Evolutionary conservation across 2,888 invertebrate species (phyloP).

Genomic region (Stenurella melanura): DNA sequence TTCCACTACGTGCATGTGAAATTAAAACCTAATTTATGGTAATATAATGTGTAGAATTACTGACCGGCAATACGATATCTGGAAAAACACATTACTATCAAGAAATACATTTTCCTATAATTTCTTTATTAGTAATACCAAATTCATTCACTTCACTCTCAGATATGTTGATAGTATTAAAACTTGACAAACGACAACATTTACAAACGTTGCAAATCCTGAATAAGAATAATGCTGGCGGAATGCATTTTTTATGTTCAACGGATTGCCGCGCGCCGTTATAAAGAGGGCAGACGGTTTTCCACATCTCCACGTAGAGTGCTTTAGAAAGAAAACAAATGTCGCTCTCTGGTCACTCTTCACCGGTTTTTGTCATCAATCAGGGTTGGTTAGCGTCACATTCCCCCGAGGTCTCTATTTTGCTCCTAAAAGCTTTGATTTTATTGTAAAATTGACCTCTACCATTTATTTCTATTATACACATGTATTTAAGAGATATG

Average conservation of each 20-base stretch:
- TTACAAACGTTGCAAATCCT: background rate
- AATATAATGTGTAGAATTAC: no score
- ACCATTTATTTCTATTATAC: constrained; percentile 43
- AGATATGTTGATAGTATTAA: background rate
- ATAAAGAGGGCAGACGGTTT: constrained; percentile 48
- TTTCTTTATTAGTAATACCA: no score
- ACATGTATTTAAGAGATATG: background rate
- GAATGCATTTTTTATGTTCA: constrained; percentile 70
- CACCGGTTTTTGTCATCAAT: constrained; percentile 65
- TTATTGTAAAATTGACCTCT: constrained; percentile 43
- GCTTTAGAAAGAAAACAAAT: constrained; percentile 70
- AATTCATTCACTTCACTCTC: background rate
- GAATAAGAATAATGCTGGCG: constrained; percentile 54
- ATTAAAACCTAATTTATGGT: no score
- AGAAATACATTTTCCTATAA: no score
- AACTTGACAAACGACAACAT: background rate
- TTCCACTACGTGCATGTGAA: no score
- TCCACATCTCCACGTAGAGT: constrained; percentile 55
- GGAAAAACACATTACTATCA: no score
- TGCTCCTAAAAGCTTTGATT: constrained; percentile 45
- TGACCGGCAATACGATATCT: no score
- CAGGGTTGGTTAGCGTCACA: constrained; percentile 57
- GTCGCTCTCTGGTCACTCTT: constrained; percentile 67
- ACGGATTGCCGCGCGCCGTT: constrained; percentile 56
- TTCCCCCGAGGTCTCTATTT: constrained; percentile 44